These are phyloP conservation scores for Sitta europaea DNA, from an alignment of 2,113 vertebrate genomes.

Conservation along the genomic window DNA sequence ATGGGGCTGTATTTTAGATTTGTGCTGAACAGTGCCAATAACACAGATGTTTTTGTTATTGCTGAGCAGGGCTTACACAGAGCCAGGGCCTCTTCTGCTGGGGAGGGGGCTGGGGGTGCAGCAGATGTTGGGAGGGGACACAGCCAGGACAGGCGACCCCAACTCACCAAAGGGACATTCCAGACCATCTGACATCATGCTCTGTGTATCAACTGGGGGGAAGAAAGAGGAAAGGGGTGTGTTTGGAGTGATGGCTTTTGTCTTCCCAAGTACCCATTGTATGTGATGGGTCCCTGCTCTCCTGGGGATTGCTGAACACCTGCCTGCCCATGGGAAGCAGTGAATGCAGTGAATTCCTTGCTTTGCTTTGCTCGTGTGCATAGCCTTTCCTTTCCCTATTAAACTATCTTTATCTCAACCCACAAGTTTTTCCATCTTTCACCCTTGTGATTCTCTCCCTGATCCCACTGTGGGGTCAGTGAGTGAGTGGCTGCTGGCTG, in stretches of 20 bases:
- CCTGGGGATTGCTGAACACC: not conserved
- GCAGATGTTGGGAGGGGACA: not conserved
- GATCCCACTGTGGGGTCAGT: rapidly evolving
- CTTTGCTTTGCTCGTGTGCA: too few species aligned
- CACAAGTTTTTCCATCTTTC: not conserved
- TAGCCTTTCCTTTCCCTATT: not conserved
- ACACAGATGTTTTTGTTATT: not conserved
- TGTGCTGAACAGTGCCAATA: not conserved
- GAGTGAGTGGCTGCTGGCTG: not conserved
- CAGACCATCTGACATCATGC: not conserved
- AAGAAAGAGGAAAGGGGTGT: not conserved
- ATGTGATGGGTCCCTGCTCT: rapidly evolving
- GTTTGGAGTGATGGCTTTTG: rapidly evolving
- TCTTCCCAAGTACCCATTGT: rapidly evolving
- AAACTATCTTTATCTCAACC: not conserved
- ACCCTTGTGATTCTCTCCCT: not conserved
- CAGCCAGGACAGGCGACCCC: not conserved
- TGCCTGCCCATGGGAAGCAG: not conserved
- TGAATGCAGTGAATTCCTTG: not conserved
- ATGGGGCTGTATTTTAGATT: rapidly evolving
- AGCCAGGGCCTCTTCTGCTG: not conserved
- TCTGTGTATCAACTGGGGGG: not conserved
- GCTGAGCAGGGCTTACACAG: not conserved
- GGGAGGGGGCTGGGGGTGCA: not conserved
- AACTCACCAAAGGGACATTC: not conserved